Evolutionary conservation across 1,140 invertebrate genomes (phyloP).

Genomic region (Oncopodura yosiiana): DNA sequence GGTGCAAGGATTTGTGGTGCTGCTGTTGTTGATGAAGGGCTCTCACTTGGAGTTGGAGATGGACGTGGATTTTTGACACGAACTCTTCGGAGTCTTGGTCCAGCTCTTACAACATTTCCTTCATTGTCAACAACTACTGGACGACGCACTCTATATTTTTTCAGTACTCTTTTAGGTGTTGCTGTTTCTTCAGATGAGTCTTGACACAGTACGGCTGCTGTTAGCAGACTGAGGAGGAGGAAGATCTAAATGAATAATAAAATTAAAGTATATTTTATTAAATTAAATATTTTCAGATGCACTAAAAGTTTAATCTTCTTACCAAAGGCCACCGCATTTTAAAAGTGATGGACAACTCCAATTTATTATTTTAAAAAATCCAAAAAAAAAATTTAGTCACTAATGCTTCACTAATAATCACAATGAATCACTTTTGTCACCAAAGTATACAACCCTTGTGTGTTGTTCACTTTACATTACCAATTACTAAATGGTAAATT

Average conservation of each 20-base stretch:
- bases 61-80: constrained; percentile 24
- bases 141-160: constrained; percentile 29
- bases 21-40: too few species aligned
- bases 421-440: not conserved
- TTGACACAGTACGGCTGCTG: constrained; percentile 19
- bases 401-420: not conserved
- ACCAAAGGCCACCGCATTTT: constrained; percentile 19
- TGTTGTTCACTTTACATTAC: not conserved
- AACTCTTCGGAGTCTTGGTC: constrained; percentile 21
- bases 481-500: too few species aligned
- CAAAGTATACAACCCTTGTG: not conserved
- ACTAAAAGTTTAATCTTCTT: not conserved
- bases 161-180: constrained; percentile 29
- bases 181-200: constrained; percentile 29
- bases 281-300: not conserved
- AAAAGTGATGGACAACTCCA: not conserved
- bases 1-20: not conserved
- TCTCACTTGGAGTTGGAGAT: not conserved
- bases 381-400: not conserved
- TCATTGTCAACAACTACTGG: constrained; percentile 29
- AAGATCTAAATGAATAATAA: constrained; percentile 5
- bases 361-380: not conserved
- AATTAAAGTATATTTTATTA: not conserved
- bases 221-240: constrained; percentile 14
- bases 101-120: constrained; percentile 10